Evolutionary conservation across 2,797 vertebrate species (phyloP), one percentile per base, ranked within the genome.

Genomic region (Streptopelia turtur): DNA sequence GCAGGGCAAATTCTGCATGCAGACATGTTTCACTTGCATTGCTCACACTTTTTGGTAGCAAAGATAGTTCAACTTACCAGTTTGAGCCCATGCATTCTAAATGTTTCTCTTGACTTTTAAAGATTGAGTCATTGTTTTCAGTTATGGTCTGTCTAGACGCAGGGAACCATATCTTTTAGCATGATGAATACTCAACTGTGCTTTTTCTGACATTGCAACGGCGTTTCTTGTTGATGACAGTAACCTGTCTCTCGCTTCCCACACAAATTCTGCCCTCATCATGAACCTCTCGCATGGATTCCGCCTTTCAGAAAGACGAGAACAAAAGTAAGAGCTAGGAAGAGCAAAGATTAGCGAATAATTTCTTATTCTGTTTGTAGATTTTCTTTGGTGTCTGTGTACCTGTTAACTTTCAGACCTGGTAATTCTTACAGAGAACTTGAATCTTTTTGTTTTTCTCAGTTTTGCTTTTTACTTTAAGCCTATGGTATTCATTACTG

Each of bases 331-430:
- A 90, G 55, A 60, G 28, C 33, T 23, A 88, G 59, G 28, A 23
- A 69, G 49, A 82, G 16, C 41, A 76, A 88, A 81, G 12, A n/a
- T 77, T 88, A 94, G 27, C 65, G 90, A 89, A 28, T 79, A 27
- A 86, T 90, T 94, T 81, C 57, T 78, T 85, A 61, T 24, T 92
- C 43, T 65, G 8, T 55, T 92, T 89, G 76, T 70, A 88, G 43
- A 23, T 90, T 74, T 94, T 86, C 50, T 84, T 70, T 86, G 17
- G 21, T 71, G 21, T 71, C 72, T 30, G 9, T 74, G 20, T 52
- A 43, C 17, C 14, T 43, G 27, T 59, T 80, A 84, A 61, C 25
- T 77, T 83, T 65, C 35, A 86, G 65, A 74, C 18, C 24, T 65
- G 41, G 70, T 85, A 35, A 55, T 83, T 86, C 31, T 63, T 65